Conservation (phyloP, 2,797 vertebrate genomes). For the Hypotaenidia philippensis region DNA sequence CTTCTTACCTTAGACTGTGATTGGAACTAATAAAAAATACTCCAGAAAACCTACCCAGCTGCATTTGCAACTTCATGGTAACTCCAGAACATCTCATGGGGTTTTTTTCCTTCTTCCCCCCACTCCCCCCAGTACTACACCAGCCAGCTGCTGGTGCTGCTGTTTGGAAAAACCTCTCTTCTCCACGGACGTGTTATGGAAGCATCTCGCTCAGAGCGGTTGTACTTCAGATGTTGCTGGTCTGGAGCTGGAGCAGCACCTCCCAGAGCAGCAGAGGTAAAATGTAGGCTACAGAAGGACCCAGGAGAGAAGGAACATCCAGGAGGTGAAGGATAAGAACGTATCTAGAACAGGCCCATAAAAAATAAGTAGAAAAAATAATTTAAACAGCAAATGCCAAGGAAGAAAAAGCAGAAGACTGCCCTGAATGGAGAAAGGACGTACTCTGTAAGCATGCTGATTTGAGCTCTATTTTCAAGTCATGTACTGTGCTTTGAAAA, state of each 20-base stretch:
- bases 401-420: conserved; percentile 15
- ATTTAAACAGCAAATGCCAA: conserved; percentile 6
- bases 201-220: background rate
- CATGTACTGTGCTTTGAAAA: conserved; percentile 64
- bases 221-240: background rate
- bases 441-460: conserved; percentile 34
- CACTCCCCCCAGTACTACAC: background rate
- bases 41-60: background rate
- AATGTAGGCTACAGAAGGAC: conserved; percentile 7
- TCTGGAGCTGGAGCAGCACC: background rate
- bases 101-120: background rate
- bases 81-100: background rate
- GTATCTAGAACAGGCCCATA: background rate
- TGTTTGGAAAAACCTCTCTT: background rate
- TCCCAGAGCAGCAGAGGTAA: conserved; percentile 19
- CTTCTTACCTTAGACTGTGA: background rate
- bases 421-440: background rate
- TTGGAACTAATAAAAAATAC: background rate
- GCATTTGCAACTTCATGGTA: background rate
- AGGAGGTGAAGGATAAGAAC: conserved; percentile 19
- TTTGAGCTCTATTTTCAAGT: conserved; percentile 42
- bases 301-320: conserved; percentile 26
- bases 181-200: background rate
- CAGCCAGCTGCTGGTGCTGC: background rate
- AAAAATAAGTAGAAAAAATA: background rate